These are phyloP conservation scores for Gobio gobio DNA, from an alignment of 2,113 vertebrate species.

Conservation along the genomic window DNA sequence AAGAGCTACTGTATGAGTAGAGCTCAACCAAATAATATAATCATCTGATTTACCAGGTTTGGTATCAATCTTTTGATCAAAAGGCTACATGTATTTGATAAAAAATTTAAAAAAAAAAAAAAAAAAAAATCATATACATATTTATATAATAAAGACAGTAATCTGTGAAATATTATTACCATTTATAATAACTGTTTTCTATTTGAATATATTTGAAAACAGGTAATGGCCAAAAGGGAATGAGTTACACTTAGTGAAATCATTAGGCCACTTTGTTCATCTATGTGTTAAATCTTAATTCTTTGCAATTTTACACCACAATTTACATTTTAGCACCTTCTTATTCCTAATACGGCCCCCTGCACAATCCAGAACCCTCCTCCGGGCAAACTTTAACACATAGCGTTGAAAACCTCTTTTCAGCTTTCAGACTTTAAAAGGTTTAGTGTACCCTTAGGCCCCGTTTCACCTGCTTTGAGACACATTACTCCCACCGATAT, in stretches of 20 bases:
- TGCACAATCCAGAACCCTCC: constrained; percentile 26
- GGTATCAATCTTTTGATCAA: neutral
- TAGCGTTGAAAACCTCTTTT: constrained; percentile 17
- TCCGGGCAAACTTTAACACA: constrained; percentile 28
- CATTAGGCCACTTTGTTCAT: neutral
- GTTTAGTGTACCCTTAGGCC: constrained; percentile 39
- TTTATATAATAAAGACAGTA: neutral
- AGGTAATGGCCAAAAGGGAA: neutral
- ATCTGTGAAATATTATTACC: neutral
- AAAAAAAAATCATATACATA: too few relatives aligned
- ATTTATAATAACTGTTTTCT: neutral
- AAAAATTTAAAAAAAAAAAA: neutral
- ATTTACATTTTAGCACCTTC: constrained; percentile 32
- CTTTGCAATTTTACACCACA: neutral
- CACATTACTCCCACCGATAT: constrained; percentile 32
- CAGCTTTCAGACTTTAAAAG: constrained; percentile 30
- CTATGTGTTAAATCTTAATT: neutral
- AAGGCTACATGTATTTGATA: neutral
- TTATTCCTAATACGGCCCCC: neutral
- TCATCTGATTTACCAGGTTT: neutral
- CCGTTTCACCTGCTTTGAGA: constrained; percentile 35
- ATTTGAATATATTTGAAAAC: neutral
- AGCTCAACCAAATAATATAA: neutral
- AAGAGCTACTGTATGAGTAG: neutral
- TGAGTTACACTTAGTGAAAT: neutral